Conservation (phyloP, 2,888 invertebrate species). For the Dicyrtoma fusca region DNA sequence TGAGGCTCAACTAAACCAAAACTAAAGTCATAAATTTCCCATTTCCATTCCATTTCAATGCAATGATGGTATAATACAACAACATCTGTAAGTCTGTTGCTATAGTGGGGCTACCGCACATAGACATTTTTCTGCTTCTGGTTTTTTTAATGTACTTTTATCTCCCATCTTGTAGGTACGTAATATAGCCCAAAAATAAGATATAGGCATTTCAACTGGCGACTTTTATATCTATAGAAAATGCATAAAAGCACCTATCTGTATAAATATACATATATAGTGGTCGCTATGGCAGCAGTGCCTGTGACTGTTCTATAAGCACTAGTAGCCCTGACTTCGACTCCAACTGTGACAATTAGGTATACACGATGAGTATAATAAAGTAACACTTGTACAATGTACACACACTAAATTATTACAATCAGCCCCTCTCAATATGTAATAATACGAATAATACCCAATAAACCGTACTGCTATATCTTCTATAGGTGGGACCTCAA, state of each 20-base stretch:
- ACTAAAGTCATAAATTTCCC: conserved; percentile 5
- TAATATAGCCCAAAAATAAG: too few species aligned
- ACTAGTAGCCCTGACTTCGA: too few species aligned
- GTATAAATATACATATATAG: too few species aligned
- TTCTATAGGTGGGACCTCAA: neutral
- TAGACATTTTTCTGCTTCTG: conserved; percentile 1
- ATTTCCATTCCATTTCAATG: conserved; percentile 2
- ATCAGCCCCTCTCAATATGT: too few species aligned
- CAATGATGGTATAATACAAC: neutral
- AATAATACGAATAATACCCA: neutral
- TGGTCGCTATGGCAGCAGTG: too few species aligned
- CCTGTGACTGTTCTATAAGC: too few species aligned
- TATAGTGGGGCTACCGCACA: neutral
- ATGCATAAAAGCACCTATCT: too few species aligned
- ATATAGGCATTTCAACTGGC: too few species aligned
- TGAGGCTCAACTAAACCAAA: conserved; percentile 14
- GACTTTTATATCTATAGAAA: too few species aligned
- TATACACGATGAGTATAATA: conserved; percentile 22
- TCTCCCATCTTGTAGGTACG: too few species aligned
- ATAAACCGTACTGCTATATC: too few species aligned
- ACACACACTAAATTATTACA: conserved; percentile 3
- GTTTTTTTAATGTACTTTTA: too few species aligned
- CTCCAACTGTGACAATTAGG: conserved; percentile 26
- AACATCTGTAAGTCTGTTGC: neutral
- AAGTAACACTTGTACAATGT: conserved; percentile 34